Percentiles rank a stretch among this genome's conserved stretches.
Conservation (phyloP, 2,797 vertebrate genomes). For the Xenopus petersii region DNA sequence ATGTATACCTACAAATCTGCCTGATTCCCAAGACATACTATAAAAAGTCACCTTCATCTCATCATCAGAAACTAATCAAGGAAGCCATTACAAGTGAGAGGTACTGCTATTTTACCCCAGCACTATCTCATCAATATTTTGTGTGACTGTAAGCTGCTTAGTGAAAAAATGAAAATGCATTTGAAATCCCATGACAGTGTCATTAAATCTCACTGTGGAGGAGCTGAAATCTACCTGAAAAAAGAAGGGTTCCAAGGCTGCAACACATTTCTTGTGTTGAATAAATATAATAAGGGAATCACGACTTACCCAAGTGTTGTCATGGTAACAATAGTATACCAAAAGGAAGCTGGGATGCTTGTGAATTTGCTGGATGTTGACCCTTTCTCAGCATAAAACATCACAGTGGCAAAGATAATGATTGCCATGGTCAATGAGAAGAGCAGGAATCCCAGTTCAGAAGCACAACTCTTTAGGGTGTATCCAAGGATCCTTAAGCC, state of each 20-base stretch:
- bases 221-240: slow-evolving; percentile 37
- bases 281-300: slow-evolving; percentile 20
- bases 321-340: slow-evolving; percentile 99
- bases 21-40: slow-evolving; percentile 28
- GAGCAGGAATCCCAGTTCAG: slow-evolving; percentile 96
- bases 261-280: not conserved
- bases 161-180: slow-evolving; percentile 44
- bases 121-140: slow-evolving; percentile 44
- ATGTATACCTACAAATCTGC: slow-evolving; percentile 34
- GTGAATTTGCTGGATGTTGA: slow-evolving; percentile 98
- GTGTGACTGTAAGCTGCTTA: slow-evolving; percentile 48
- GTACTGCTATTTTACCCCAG: slow-evolving; percentile 43
- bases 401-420: slow-evolving; percentile 99
- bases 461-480: slow-evolving; percentile 97
- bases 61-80: slow-evolving; percentile 36
- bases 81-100: slow-evolving; percentile 30
- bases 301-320: slow-evolving; percentile 95
- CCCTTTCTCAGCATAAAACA: slow-evolving; percentile 99
- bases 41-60: slow-evolving; percentile 49
- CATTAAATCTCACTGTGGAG: slow-evolving; percentile 45
- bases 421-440: slow-evolving; percentile 99
- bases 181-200: slow-evolving; percentile 38
- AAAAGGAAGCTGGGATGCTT: slow-evolving; percentile 98
- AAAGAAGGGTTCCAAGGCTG: slow-evolving; percentile 27
- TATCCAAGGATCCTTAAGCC: slow-evolving; percentile 97